Percentiles rank a stretch among this genome's conserved stretches.
Conservation (phyloP, 2,113 vertebrate genomes). For the Syngnathus floridae region DNA sequence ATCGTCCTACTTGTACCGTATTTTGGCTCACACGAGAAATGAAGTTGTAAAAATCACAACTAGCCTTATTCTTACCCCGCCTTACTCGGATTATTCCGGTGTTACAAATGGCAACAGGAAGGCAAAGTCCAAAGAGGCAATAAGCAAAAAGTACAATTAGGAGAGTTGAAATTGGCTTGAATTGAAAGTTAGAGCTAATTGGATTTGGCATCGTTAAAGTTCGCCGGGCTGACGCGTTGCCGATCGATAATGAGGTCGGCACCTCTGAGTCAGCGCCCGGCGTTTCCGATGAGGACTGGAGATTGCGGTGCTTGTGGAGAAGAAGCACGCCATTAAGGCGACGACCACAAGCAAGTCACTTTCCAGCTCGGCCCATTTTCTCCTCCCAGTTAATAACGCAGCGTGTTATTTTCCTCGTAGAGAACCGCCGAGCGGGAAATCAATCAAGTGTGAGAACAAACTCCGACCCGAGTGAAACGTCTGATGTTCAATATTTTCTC, state of each 20-base stretch:
- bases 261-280: background rate
- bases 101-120: background rate
- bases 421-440: constrained; percentile 63
- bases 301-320: background rate
- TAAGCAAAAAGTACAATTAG: background rate
- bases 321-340: background rate
- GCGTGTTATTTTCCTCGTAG: constrained; percentile 60
- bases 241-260: constrained; percentile 24
- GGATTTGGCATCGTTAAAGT: constrained; percentile 12
- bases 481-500: constrained; percentile 59
- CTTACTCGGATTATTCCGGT: background rate
- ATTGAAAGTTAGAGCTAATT: constrained; percentile 7
- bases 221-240: background rate
- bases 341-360: background rate
- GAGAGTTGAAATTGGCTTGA: background rate
- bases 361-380: constrained; percentile 21
- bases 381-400: constrained; percentile 59
- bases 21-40: background rate
- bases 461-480: constrained; percentile 50
- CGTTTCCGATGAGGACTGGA: constrained; percentile 8
- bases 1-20: background rate
- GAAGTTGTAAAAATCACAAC: background rate
- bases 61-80: background rate
- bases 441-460: constrained; percentile 63
- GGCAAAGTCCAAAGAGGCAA: background rate